Base-by-base conservation (phyloP, 2,797 vertebrate genomes). In the Oreochromis mossambicus region DNA sequence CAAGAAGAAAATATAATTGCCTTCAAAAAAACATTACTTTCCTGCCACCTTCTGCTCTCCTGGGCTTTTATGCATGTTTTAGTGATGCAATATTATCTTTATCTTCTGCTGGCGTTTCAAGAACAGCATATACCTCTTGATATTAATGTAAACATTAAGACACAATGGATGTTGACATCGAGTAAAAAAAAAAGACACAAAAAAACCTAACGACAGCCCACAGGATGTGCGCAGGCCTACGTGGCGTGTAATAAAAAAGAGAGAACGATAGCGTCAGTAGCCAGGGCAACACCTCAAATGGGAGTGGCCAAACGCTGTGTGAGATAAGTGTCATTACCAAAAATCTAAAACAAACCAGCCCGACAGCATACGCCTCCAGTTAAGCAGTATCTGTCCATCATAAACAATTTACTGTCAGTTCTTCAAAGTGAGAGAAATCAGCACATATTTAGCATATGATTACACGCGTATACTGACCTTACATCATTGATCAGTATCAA, bases 251-350 rank as follows among this genome's bases (percentile, higher is more conserved):
- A 86, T 78, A 54, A 81, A 77, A 70, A 21, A 38, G 19, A 58
- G 79, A 78, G 77, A 58, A 7, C n/a, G 92, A 95, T 95, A 92
- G 41, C 70, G 90, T 94, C 92, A 77, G 83, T 75, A 82, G 56
- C 32, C 17, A 29, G 2, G 5, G 55, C 32, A 88, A 61, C 82
- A 66, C 52, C 29, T 81, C 38, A 79, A 81, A 89, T 79, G 87
- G 93, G 89, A 87, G 91, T 84, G 87, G 86, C 80, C 63, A 76
- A 78, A 61, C 11, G 7, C 26, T 68, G 52, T 21, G 13, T n/a
- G 63, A 93, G 93, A 94, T 94, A 92, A 92, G 56, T n/a, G 61
- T 26, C 51, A 55, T 93, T 87, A 87, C 9, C 21, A 34, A 48
- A 76, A 86, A 75, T 68, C 8, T 52, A 24, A 88, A 92, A 89